Evolutionary conservation across 2,888 invertebrate species (phyloP).

Genomic region (Amblyteles armatorius): DNA sequence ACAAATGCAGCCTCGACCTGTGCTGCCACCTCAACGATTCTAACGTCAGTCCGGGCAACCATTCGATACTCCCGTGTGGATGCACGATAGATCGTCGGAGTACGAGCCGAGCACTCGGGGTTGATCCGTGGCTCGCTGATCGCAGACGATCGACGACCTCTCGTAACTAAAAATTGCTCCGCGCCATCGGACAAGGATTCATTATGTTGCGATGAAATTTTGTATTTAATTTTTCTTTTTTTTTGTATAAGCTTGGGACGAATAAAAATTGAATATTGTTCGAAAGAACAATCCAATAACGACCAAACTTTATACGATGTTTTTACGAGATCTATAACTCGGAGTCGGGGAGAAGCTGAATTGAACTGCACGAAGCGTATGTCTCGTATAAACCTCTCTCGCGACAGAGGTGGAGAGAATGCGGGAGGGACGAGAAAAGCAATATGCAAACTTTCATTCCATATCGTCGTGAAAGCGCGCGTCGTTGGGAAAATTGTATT

Average conservation of each 20-base stretch:
- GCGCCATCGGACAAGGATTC: not conserved
- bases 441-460: conserved; percentile 66
- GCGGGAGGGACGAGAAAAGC: conserved; percentile 35
- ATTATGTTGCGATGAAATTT: not conserved
- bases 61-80: conserved; percentile 6
- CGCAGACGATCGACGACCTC: not conserved
- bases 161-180: not conserved
- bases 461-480: conserved; percentile 33
- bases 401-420: not conserved
- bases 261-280: not conserved
- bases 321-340: conserved; percentile 68
- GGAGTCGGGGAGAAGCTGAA: conserved; percentile 2
- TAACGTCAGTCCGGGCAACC: conserved; percentile 33
- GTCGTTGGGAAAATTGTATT: conserved; percentile 51
- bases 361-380: conserved; percentile 47
- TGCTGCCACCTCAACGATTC: conserved; percentile 83
- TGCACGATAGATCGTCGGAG: conserved; percentile 16
- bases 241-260: not conserved
- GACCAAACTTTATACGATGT: conserved; percentile 63
- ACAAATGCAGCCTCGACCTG: conserved; percentile 75
- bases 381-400: conserved; percentile 46
- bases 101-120: not conserved
- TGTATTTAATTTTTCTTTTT: not conserved
- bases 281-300: conserved; percentile 14
- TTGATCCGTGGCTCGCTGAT: not conserved